phyloP scores from a whole-genome alignment of 2,113 vertebrate genomes.

The Prionailurus bengalensis region DNA sequence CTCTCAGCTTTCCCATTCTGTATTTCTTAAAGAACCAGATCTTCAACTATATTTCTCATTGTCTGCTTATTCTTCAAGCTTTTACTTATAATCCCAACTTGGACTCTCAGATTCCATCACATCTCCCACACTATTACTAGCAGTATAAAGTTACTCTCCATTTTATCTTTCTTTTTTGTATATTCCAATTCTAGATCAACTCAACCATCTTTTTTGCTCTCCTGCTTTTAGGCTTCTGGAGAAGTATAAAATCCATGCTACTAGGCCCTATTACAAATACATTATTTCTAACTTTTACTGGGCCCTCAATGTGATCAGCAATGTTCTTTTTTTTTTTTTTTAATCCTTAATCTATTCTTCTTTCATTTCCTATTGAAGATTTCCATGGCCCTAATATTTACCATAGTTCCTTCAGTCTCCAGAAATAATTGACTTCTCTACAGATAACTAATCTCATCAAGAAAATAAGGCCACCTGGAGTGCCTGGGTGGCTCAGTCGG shows the following conservation, averaged over 20 bases:
- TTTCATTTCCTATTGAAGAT: slow-evolving; percentile 56
- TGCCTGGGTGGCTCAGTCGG: too few relatives aligned
- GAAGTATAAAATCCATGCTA: slow-evolving; percentile 58
- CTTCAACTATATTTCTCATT: slow-evolving; percentile 44
- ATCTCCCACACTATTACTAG: not conserved
- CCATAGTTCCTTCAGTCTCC: slow-evolving; percentile 13
- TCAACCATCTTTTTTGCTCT: not conserved
- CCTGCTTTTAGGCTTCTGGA: not conserved
- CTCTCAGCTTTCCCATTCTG: slow-evolving; percentile 6
- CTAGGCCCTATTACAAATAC: not conserved
- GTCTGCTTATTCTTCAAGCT: slow-evolving; percentile 52
- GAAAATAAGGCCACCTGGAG: slow-evolving; percentile 33
- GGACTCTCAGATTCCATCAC: not conserved
- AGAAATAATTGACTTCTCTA: slow-evolving; percentile 12
- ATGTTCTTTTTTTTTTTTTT: not conserved
- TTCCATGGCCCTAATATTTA: not conserved
- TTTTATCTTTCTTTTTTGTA: slow-evolving; percentile 32
- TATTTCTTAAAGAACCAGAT: slow-evolving; percentile 55
- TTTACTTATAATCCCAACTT: slow-evolving; percentile 54
- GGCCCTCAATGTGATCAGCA: not conserved
- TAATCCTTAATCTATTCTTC: slow-evolving; percentile 35
- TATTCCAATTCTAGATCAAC: slow-evolving; percentile 53
- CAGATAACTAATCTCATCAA: slow-evolving; percentile 44
- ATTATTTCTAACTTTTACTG: slow-evolving; percentile 34
- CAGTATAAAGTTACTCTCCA: not conserved